Conservation (phyloP, 2,888 invertebrate species). For the Fragum sueziense region DNA sequence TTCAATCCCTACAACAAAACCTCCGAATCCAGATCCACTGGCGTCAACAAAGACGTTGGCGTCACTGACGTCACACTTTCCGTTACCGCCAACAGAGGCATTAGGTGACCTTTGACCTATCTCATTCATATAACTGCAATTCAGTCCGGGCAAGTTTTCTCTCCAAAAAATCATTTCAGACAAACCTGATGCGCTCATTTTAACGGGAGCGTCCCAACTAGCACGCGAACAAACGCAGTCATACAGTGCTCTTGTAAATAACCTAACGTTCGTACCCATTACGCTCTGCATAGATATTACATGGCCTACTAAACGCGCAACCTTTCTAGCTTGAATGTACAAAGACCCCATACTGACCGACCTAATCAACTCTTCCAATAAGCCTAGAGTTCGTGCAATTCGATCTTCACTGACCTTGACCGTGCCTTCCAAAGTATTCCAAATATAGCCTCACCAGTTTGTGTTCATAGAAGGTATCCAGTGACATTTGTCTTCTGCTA, state of each 20-base stretch:
- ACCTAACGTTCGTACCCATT: not conserved
- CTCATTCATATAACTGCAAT: not conserved
- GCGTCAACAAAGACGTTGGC: slow-evolving; percentile 17
- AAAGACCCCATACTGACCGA: not conserved
- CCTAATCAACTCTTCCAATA: not conserved
- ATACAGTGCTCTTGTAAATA: not conserved
- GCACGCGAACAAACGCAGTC: not conserved
- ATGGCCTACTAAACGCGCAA: not conserved
- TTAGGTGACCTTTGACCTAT: not conserved
- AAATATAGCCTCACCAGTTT: not conserved
- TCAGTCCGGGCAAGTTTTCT: not conserved
- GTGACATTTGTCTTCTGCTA: slow-evolving; percentile 1
- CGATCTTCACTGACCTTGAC: not conserved
- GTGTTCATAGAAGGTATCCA: not conserved
- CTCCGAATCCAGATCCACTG: slow-evolving; percentile 11
- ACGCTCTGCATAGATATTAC: slow-evolving; percentile 1
- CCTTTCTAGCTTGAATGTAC: not conserved
- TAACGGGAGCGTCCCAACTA: not conserved
- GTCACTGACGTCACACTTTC: not conserved
- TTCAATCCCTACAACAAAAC: not conserved
- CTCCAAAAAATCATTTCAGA: not conserved
- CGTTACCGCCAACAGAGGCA: not conserved
- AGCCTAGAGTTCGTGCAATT: not conserved
- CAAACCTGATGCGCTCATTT: not conserved
- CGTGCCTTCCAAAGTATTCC: not conserved